A percentile compares a stretch with the other conserved stretches of the same genome.
Evolutionary conservation across 2,888 invertebrate genomes (phyloP).

Genomic region (Chirona hameri): DNA sequence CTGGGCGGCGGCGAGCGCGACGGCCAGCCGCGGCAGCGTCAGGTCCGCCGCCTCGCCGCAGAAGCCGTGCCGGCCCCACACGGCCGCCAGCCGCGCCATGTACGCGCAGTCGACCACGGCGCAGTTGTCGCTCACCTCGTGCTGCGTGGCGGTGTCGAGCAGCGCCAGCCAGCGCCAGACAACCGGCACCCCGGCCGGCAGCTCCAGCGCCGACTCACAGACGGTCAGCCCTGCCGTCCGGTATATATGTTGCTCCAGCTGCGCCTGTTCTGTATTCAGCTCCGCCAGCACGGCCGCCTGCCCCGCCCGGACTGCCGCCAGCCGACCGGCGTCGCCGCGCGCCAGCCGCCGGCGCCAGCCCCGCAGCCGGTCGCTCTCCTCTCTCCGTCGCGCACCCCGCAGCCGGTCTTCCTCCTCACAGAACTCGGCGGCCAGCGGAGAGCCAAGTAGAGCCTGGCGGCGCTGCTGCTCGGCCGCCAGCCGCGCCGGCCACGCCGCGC

Average conservation of each 20-base stretch:
- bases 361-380: not conserved
- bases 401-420: not conserved
- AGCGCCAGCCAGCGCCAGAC: constrained; percentile 4
- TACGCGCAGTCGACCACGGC: constrained; percentile 23
- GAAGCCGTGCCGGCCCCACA: constrained; percentile 1
- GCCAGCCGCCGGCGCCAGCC: not conserved
- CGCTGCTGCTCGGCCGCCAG: not conserved
- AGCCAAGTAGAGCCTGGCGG: not conserved
- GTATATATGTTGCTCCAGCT: not conserved
- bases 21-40: not conserved
- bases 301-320: not conserved
- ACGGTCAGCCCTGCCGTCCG: not conserved
- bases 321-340: not conserved
- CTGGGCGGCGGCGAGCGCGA: not conserved
- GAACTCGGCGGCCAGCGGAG: not conserved
- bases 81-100: constrained; percentile 8
- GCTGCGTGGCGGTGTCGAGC: not conserved
- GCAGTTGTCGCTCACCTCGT: constrained; percentile 26
- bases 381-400: not conserved
- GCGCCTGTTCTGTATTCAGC: not conserved
- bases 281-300: not conserved
- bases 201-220: not conserved
- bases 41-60: not conserved
- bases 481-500: not conserved
- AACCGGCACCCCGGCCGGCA: not conserved